Evolutionary conservation across 23 tunicate species (phyloP).

Genomic region (Diplosoma virens): DNA sequence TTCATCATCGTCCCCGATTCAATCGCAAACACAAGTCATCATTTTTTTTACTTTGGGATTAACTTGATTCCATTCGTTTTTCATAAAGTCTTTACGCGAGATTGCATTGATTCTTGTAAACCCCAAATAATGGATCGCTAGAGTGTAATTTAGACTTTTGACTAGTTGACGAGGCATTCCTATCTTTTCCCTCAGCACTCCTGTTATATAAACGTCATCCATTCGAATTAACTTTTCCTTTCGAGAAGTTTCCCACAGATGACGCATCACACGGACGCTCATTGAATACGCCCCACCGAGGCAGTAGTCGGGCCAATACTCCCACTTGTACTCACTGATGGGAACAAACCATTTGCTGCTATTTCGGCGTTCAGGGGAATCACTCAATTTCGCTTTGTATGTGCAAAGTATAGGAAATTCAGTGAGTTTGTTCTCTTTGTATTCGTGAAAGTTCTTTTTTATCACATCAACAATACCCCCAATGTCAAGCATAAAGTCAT

Average conservation of each 20-base stretch:
- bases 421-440: not conserved
- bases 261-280: not conserved
- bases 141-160: not conserved
- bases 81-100: not conserved
- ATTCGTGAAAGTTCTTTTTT: not conserved
- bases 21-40: not conserved
- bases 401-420: slow-evolving; percentile 19
- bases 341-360: slow-evolving; percentile 4
- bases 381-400: not conserved
- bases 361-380: not conserved
- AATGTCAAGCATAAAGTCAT: not conserved
- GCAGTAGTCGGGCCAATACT: slow-evolving; percentile 21
- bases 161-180: slow-evolving; percentile 25
- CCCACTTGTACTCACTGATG: slow-evolving; percentile 4
- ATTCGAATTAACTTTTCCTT: not conserved
- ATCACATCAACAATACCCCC: not conserved
- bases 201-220: slow-evolving; percentile 40
- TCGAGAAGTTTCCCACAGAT: slow-evolving; percentile 7
- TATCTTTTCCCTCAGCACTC: slow-evolving; percentile 9
- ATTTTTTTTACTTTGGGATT: not conserved
- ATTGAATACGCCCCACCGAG: slow-evolving; percentile 26
- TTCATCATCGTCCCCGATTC: too few species aligned
- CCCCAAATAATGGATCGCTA: slow-evolving; percentile 12
- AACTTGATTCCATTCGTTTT: not conserved
- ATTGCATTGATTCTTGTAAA: not conserved